Evolutionary conservation across 2,113 vertebrate species (phyloP), one percentile per base, ranked within the genome.

Genomic region (Halcyon malimbica): DNA sequence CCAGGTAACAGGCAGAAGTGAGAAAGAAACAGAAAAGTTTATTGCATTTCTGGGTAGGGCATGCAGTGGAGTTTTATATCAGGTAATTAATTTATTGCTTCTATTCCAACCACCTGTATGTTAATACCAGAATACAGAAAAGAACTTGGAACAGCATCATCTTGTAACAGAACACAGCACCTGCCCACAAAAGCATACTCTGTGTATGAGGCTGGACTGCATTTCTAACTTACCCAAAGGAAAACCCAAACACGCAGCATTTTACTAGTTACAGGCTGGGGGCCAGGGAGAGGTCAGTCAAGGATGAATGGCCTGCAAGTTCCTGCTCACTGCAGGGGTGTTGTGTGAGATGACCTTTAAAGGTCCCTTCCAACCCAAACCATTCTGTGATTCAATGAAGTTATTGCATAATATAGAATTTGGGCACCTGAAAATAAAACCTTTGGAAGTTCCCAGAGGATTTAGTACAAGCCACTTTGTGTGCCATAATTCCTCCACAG

Each of bases 141-240:
- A 44, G 53, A 70, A 74, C 37, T 42, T 41, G 12, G 16, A 68
- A 59, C 25, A 29, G 42, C 25, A 28, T 13, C 48, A 8, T 9
- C 14, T 6, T 44, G 21, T 11, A 41, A 10, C 35, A 50, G 6
- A 31, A 14, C 37, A 28, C 11, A 83, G 53, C 62, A 39, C 23
- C 35, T 16, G 31, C 13, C 35, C 23, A 16, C 3, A 2, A 3
- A 39, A 53, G 41, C 1, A 0, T 4, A 9, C 28, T 28, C 29
- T 10, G 23, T 4, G 2, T 7, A 9, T 3, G 26, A 42, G 54
- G 11, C 39, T n/a, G 23, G 6, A n/a, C 74, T 75, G 10, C 10
- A 0, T 9, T 44, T 51, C 31, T 28, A 7, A 21, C 13, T 19
- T 23, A 10, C 16, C 46, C 86, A 50, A 20, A 33, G 39, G 33